phyloP scores from a whole-genome alignment of 2,888 invertebrate species.

The Standfussiana lucernea region DNA sequence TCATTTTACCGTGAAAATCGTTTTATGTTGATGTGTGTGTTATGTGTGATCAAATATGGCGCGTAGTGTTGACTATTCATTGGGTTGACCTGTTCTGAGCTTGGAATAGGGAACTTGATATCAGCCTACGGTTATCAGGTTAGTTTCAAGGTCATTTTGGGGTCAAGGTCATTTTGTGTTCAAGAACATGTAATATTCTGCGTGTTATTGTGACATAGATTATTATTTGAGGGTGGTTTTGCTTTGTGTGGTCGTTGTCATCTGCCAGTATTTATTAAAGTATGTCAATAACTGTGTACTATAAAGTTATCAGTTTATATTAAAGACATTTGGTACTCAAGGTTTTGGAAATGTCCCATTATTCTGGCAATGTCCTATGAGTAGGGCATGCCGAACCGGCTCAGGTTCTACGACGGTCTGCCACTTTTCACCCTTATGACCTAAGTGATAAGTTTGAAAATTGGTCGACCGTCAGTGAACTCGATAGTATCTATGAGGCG shows the following conservation, averaged over 20 bases:
- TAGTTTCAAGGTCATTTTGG: constrained; percentile 46
- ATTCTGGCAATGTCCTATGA: background rate
- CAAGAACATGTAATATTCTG: background rate
- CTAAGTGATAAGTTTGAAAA: no score
- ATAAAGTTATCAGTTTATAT: background rate
- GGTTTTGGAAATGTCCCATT: background rate
- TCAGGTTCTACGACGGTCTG: background rate
- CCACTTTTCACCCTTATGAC: no score
- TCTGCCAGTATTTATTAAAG: background rate
- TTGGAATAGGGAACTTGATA: background rate
- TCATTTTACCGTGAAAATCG: no score
- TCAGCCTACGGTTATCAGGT: constrained; percentile 93
- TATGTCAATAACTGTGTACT: background rate
- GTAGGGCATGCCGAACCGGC: background rate
- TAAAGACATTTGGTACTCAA: background rate
- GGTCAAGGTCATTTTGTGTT: background rate
- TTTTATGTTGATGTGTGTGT: no score
- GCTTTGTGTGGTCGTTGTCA: background rate
- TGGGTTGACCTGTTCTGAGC: no score
- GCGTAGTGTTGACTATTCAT: no score
- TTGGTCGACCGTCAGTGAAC: no score
- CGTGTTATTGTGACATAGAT: background rate
- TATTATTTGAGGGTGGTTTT: background rate
- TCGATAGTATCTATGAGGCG: background rate
- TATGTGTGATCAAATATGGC: no score